A percentile compares a stretch with the other conserved stretches of the same genome.
Conservation (phyloP, 1,140 invertebrate genomes). For the Anastrepha ludens region DNA sequence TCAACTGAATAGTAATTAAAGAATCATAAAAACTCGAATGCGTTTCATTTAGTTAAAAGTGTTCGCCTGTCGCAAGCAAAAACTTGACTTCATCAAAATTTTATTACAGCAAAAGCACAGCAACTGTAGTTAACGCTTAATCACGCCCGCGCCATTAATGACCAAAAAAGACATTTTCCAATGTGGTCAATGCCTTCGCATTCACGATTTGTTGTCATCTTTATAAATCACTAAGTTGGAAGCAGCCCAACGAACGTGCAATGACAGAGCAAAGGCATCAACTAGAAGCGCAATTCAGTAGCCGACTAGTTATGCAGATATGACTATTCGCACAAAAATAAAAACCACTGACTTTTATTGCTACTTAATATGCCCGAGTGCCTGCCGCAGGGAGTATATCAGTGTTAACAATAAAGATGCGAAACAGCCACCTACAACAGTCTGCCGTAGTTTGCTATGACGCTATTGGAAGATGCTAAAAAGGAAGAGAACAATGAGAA, state of each 20-base stretch:
- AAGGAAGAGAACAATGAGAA: neutral
- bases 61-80: too few species aligned
- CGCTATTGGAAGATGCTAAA: neutral
- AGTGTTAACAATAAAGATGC: neutral
- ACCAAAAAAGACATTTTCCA: neutral
- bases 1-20: too few species aligned
- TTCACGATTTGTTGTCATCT: neutral
- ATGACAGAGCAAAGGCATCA: conserved; percentile 2
- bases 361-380: neutral
- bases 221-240: neutral
- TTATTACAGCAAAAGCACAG: too few species aligned
- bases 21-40: too few species aligned
- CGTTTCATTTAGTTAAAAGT: too few species aligned
- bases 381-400: neutral
- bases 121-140: too few species aligned
- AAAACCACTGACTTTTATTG: neutral
- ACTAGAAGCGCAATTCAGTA: neutral
- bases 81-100: too few species aligned
- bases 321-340: neutral
- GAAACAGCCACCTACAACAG: neutral
- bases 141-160: neutral
- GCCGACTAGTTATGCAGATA: neutral
- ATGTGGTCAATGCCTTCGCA: neutral
- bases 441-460: neutral
- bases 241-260: neutral